Percentiles rank a stretch among this genome's conserved stretches.
These are phyloP conservation scores for Dicyrtoma fusca DNA, from an alignment of 2,888 invertebrate species.

Conservation along the genomic window DNA sequence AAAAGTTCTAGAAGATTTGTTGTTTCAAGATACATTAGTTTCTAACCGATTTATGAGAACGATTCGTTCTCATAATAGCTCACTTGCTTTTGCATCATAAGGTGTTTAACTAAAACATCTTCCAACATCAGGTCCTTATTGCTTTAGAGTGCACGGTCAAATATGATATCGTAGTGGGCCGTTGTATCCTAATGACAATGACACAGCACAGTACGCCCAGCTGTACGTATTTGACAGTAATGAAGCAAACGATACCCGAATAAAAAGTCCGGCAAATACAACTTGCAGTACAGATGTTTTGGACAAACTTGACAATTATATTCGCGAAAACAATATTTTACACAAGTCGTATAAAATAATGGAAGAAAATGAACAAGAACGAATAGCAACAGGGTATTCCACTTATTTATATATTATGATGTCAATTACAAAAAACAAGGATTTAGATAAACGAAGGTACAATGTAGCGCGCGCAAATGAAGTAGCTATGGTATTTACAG, in stretches of 20 bases:
- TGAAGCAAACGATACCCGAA: conserved; percentile 31
- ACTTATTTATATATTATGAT: background rate
- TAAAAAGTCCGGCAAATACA: conserved; percentile 15
- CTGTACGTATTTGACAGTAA: conserved; percentile 46
- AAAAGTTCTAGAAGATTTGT: background rate
- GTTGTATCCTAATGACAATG: conserved; percentile 26
- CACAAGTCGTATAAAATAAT: conserved; percentile 37
- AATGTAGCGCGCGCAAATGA: conserved; percentile 47
- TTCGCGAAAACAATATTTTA: conserved; percentile 9
- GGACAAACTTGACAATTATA: conserved; percentile 20
- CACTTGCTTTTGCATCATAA: conserved; percentile 49
- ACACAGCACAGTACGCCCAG: conserved; percentile 22
- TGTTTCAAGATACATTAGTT: background rate
- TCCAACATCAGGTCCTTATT: conserved; percentile 42
- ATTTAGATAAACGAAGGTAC: conserved; percentile 41
- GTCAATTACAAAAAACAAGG: conserved; percentile 18
- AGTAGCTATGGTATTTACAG: conserved; percentile 47
- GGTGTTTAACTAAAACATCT: conserved; percentile 34
- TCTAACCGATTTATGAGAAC: background rate
- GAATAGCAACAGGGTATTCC: conserved; percentile 4
- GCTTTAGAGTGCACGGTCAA: conserved; percentile 50
- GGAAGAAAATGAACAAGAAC: conserved; percentile 36
- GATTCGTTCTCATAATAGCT: conserved; percentile 28
- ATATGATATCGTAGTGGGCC: conserved; percentile 45
- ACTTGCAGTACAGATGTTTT: conserved; percentile 1